These are phyloP conservation scores for Chionomys nivalis DNA, from an alignment of 2,113 vertebrate genomes.

Conservation along the genomic window DNA sequence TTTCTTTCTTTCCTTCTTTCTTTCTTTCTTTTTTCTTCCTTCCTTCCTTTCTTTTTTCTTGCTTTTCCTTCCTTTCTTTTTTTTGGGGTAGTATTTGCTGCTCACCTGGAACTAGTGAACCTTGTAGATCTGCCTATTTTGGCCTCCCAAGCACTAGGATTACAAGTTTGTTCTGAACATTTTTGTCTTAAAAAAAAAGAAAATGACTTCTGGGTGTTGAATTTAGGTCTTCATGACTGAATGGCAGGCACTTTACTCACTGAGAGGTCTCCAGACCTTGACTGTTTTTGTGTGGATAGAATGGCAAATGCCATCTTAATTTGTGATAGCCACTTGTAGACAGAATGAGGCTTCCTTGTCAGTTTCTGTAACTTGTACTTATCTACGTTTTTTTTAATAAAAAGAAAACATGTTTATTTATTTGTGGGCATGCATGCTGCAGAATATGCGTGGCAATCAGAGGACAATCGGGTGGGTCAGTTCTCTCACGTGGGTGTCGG, in stretches of 20 bases:
- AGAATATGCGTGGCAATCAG: background rate
- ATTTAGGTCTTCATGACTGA: background rate
- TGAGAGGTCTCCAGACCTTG: background rate
- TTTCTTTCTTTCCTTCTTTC: too few relatives aligned
- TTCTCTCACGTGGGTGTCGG: background rate
- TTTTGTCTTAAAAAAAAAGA: background rate
- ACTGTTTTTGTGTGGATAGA: background rate
- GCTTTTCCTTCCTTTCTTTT: background rate
- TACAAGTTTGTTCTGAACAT: background rate
- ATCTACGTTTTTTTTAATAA: background rate
- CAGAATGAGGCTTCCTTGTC: background rate
- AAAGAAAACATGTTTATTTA: background rate
- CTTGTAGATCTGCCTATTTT: too few relatives aligned
- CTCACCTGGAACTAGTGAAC: background rate
- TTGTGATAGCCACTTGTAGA: background rate
- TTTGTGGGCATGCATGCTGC: background rate
- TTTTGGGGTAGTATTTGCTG: background rate
- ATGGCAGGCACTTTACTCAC: too few relatives aligned
- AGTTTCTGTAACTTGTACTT: background rate
- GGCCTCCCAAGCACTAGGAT: background rate
- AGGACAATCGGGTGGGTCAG: background rate
- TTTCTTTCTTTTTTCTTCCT: too few relatives aligned
- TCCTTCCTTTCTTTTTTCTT: background rate
- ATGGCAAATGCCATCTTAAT: too few relatives aligned
- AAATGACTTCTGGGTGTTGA: background rate